phyloP scores from a whole-genome alignment of 1,140 invertebrate species.

The Drosophila pectinifera region DNA sequence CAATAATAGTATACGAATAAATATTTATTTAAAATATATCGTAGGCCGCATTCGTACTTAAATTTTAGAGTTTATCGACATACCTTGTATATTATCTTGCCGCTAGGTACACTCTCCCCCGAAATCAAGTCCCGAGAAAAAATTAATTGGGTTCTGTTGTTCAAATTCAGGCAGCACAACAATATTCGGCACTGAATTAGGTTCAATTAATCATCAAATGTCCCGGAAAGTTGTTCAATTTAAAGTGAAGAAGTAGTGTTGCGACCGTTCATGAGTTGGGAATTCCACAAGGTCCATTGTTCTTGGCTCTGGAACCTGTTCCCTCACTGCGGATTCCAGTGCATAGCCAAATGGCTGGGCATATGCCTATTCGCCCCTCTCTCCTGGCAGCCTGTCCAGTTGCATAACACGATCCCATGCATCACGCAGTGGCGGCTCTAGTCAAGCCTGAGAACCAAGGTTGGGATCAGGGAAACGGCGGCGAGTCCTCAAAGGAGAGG shows the following conservation, averaged over 20 bases:
- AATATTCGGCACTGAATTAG: constrained; percentile 2
- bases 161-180: background rate
- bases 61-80: background rate
- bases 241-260: background rate
- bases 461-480: constrained; percentile 10
- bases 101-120: background rate
- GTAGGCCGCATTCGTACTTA: no score
- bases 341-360: constrained; percentile 5
- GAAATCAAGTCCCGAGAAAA: background rate
- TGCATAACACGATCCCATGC: constrained; percentile 43
- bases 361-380: background rate
- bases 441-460: constrained; percentile 38
- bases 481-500: constrained; percentile 41
- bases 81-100: background rate
- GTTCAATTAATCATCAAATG: constrained; percentile 23
- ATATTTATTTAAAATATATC: no score
- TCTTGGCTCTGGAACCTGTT: constrained; percentile 5
- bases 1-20: no score
- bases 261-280: background rate
- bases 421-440: constrained; percentile 36
- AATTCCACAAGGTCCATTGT: background rate
- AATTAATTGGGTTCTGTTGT: constrained; percentile 2
- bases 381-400: constrained; percentile 20
- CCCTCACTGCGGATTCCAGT: constrained; percentile 7
- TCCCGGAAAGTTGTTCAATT: background rate